phyloP scores from a whole-genome alignment of 1,140 invertebrate genomes.

The Ladona fulva region DNA sequence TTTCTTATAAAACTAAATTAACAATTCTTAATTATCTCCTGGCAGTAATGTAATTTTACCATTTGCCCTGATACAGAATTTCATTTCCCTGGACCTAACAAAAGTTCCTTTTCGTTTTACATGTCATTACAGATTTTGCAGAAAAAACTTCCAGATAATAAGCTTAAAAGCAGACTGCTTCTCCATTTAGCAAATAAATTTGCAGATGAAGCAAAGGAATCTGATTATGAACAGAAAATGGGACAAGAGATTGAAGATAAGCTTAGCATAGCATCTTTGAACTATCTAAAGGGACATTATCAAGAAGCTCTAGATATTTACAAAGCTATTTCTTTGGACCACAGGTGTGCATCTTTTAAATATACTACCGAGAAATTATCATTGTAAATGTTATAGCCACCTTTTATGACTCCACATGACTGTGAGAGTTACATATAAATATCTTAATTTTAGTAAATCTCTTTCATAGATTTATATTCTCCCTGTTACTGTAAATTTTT shows the following conservation, averaged over 20 bases:
- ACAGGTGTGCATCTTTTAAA: slow-evolving; percentile 50
- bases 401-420: too few relatives aligned
- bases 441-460: too few relatives aligned
- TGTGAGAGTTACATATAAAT: too few relatives aligned
- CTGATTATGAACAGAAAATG: slow-evolving; percentile 72
- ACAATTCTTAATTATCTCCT: too few relatives aligned
- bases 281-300: slow-evolving; percentile 91
- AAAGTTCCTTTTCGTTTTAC: not conserved
- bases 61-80: too few relatives aligned
- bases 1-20: too few relatives aligned
- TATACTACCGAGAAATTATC: too few relatives aligned
- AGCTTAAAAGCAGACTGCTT: slow-evolving; percentile 67
- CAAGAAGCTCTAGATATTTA: slow-evolving; percentile 99
- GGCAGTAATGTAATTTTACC: too few relatives aligned
- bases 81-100: too few relatives aligned
- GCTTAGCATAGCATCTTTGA: slow-evolving; percentile 89
- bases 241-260: slow-evolving; percentile 90
- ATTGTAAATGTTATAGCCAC: too few relatives aligned
- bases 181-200: slow-evolving; percentile 95
- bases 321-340: slow-evolving; percentile 85
- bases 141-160: slow-evolving; percentile 43
- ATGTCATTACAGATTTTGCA: slow-evolving; percentile 45
- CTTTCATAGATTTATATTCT: too few relatives aligned
- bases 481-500: too few relatives aligned
- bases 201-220: slow-evolving; percentile 73